Evolutionary conservation across 2,888 invertebrate genomes (phyloP).

Genomic region (Chaetoderma sp.): DNA sequence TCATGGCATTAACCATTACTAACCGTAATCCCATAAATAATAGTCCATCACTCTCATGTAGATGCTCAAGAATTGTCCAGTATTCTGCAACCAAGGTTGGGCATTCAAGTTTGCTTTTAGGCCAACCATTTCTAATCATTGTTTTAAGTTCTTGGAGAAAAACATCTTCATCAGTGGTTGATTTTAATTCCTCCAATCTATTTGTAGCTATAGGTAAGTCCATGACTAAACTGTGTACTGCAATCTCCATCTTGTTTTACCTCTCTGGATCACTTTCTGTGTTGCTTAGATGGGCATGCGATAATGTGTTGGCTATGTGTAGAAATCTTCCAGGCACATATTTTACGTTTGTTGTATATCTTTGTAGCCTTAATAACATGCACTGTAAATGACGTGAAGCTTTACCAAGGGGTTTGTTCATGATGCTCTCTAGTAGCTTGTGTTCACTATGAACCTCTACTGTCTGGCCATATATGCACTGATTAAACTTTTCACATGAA

Average conservation of each 20-base stretch:
- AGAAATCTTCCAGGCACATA: constrained; percentile 34
- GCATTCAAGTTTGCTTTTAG: no score
- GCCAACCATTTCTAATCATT: no score
- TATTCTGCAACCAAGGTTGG: no score
- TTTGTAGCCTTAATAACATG: constrained; percentile 24
- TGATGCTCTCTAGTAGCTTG: constrained; percentile 31
- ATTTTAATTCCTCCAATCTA: background rate
- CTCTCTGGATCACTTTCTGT: no score
- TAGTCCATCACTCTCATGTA: constrained; percentile 11
- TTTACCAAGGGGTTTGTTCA: constrained; percentile 15
- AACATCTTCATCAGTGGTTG: background rate
- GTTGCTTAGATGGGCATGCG: constrained; percentile 29
- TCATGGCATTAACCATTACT: constrained; percentile 6
- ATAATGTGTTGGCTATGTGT: constrained; percentile 39
- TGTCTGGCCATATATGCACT: constrained; percentile 31
- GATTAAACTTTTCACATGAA: constrained; percentile 29
- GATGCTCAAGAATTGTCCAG: constrained; percentile 18
- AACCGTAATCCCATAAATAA: constrained; percentile 16
- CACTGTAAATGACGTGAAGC: constrained; percentile 28
- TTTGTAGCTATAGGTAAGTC: background rate
- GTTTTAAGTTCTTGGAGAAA: no score
- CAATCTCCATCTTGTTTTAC: no score
- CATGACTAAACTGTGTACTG: no score
- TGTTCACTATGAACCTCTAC: constrained; percentile 36
- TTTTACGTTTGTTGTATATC: constrained; percentile 23